These are phyloP conservation scores for Catalaphyllia jardinei DNA, from an alignment of 64 coral and sea anemone species.

Conservation along the genomic window DNA sequence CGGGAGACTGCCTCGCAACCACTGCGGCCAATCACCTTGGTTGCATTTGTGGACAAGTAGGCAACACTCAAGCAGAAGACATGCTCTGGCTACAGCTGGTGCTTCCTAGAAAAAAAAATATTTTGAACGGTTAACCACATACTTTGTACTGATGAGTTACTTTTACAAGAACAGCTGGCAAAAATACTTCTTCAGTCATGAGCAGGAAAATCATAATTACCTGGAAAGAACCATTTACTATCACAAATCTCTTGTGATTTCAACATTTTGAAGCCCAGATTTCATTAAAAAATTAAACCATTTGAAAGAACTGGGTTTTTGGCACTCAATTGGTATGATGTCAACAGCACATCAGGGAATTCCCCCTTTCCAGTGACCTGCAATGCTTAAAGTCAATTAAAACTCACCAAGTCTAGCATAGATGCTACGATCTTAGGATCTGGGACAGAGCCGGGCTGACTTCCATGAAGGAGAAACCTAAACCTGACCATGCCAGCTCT, in stretches of 20 bases:
- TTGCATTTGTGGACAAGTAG: constrained; percentile 83
- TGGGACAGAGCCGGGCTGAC: constrained; percentile 79
- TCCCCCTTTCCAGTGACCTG: neutral
- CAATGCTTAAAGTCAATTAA: neutral
- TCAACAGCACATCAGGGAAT: too few relatives aligned
- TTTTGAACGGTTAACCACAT: neutral
- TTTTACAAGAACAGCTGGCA: too few relatives aligned
- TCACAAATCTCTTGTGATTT: too few relatives aligned
- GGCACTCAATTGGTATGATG: too few relatives aligned
- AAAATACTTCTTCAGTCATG: too few relatives aligned
- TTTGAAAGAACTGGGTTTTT: too few relatives aligned
- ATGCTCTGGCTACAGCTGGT: constrained; percentile 80
- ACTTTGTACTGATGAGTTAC: neutral
- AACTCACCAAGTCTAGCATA: constrained; percentile 86
- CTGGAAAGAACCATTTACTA: too few relatives aligned
- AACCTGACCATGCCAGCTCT: constrained; percentile 82
- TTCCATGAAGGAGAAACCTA: constrained; percentile 65
- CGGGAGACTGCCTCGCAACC: constrained; percentile 71
- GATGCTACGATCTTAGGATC: constrained; percentile 84
- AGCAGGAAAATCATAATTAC: too few relatives aligned
- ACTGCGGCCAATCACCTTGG: constrained; percentile 84
- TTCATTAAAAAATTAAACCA: too few relatives aligned
- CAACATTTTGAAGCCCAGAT: too few relatives aligned
- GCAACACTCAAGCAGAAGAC: constrained; percentile 79
- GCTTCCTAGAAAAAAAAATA: constrained; percentile 60